Conservation (phyloP, 2,888 invertebrate species). For the Stenotaenia linearis region DNA sequence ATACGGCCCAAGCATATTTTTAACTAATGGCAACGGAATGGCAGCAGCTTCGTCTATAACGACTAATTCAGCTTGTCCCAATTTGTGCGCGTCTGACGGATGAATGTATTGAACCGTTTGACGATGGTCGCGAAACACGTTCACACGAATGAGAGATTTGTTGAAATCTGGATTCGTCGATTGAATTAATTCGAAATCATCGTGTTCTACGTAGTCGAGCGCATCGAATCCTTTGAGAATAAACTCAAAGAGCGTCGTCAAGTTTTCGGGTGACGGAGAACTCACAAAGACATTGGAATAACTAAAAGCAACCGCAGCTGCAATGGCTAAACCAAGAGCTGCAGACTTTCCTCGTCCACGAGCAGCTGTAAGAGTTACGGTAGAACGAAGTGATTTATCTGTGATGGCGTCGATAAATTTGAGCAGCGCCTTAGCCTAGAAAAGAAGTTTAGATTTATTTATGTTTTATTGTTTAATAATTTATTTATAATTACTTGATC, state of each 20-base stretch:
- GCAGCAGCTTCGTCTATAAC: conserved; percentile 99
- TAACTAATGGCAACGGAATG: conserved; percentile 88
- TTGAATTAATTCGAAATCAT: conserved; percentile 88
- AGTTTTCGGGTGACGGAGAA: conserved; percentile 95
- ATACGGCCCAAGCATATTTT: conserved; percentile 81
- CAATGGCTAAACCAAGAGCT: conserved; percentile 85
- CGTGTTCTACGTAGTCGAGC: conserved; percentile 80
- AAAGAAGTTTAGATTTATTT: conserved; percentile 7
- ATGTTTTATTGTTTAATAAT: neutral
- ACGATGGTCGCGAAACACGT: conserved; percentile 73
- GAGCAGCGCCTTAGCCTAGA: conserved; percentile 73
- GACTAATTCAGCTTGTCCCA: conserved; percentile 88
- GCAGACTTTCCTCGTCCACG: conserved; percentile 98
- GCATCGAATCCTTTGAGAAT: conserved; percentile 92
- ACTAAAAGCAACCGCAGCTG: conserved; percentile 56
- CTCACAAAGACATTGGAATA: conserved; percentile 95
- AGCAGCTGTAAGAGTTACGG: conserved; percentile 91
- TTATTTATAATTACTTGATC: conserved; percentile 67
- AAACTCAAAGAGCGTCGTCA: conserved; percentile 95
- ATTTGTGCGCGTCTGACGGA: conserved; percentile 78
- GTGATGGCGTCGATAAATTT: conserved; percentile 93
- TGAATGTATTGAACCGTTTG: conserved; percentile 97
- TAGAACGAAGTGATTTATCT: conserved; percentile 80
- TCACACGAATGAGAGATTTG: conserved; percentile 89
- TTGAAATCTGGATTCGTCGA: conserved; percentile 95